Evolutionary conservation across 2,888 invertebrate genomes (phyloP).

Genomic region (Hirtodrosophila confusa): DNA sequence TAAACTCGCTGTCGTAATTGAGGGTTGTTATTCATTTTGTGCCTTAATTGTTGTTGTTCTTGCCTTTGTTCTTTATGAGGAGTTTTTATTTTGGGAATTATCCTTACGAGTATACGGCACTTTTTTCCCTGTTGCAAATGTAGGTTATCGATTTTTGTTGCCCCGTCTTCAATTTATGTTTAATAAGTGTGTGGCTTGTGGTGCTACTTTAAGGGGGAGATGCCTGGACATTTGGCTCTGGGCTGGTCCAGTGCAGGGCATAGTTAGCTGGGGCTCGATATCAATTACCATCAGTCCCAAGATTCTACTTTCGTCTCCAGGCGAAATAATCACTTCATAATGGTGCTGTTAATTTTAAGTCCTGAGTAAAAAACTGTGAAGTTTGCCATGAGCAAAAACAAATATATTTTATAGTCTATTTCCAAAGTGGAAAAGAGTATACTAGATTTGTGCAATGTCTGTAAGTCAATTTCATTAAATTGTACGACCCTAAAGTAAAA

Average conservation of each 20-base stretch:
- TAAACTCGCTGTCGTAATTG: slow-evolving; percentile 54
- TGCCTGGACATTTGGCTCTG: neutral
- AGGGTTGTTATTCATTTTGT: slow-evolving; percentile 65
- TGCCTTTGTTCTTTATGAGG: slow-evolving; percentile 54
- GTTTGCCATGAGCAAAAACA: slow-evolving; percentile 20
- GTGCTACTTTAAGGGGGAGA: slow-evolving; percentile 13
- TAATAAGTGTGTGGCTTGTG: slow-evolving; percentile 24
- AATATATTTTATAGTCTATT: slow-evolving; percentile 9
- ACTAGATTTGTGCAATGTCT: no score
- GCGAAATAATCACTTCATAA: slow-evolving; percentile 49
- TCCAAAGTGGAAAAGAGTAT: no score
- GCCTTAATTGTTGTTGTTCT: slow-evolving; percentile 66
- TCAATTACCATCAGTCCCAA: slow-evolving; percentile 23
- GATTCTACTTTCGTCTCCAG: slow-evolving; percentile 4
- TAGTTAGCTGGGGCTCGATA: no score
- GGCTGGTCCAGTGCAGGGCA: neutral
- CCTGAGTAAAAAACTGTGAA: slow-evolving; percentile 9
- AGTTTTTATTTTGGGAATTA: slow-evolving; percentile 44
- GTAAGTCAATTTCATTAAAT: no score
- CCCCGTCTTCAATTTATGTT: slow-evolving; percentile 41
- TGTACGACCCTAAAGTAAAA: no score
- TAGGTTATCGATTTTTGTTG: slow-evolving; percentile 72
- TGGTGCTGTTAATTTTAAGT: slow-evolving; percentile 29
- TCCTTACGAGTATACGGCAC: slow-evolving; percentile 18
- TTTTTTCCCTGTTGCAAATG: slow-evolving; percentile 49